These are phyloP conservation scores for Orthonychiurus folsomi DNA, from an alignment of 2,888 invertebrate genomes.

Conservation along the genomic window DNA sequence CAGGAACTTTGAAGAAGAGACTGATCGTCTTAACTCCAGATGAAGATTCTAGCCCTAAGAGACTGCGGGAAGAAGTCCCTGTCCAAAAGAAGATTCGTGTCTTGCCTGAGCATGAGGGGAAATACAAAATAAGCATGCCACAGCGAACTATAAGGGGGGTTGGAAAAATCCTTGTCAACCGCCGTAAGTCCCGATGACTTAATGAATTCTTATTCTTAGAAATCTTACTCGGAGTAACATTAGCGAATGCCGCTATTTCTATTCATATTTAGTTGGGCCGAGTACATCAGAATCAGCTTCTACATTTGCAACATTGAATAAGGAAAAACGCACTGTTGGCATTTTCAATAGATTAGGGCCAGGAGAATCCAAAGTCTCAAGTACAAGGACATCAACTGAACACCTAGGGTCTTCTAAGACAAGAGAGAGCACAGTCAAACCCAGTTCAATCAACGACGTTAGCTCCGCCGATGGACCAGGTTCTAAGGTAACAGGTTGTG, in stretches of 20 bases:
- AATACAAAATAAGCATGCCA: constrained; percentile 49
- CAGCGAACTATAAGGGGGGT: constrained; percentile 45
- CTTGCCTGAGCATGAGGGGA: constrained; percentile 51
- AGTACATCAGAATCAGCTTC: neutral
- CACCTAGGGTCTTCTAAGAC: too few species aligned
- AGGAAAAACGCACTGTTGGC: neutral
- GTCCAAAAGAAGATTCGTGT: constrained; percentile 44
- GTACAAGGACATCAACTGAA: constrained; percentile 5
- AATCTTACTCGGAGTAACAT: too few species aligned
- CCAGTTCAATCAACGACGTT: neutral
- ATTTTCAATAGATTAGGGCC: constrained; percentile 2
- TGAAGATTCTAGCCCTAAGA: neutral
- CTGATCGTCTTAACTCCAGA: neutral
- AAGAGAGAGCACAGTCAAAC: neutral
- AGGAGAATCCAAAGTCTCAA: constrained; percentile 43
- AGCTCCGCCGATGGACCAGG: too few species aligned
- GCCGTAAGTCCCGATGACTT: neutral
- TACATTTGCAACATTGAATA: neutral
- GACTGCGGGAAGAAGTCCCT: constrained; percentile 41
- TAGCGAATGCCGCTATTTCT: too few species aligned
- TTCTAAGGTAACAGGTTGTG: too few species aligned
- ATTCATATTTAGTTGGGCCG: constrained; percentile 6
- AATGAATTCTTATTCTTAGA: neutral
- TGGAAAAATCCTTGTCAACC: neutral
- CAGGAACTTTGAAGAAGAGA: too few species aligned